Conservation (phyloP, 2,113 vertebrate species). For the Poeciliopsis turrubarensis region DNA sequence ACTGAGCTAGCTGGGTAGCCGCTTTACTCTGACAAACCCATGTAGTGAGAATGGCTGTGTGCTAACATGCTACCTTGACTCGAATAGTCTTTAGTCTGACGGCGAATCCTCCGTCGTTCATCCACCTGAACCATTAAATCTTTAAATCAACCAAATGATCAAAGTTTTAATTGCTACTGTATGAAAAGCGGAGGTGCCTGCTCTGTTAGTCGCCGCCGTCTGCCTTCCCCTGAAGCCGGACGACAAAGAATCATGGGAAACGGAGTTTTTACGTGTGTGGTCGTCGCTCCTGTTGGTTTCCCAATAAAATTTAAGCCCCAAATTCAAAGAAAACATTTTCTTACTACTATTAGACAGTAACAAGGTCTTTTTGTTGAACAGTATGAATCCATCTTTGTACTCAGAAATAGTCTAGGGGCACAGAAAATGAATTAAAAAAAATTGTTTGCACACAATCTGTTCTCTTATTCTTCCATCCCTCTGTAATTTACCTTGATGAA, state of each 20-base stretch:
- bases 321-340: too few relatives aligned
- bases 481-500: too few relatives aligned
- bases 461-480: too few relatives aligned
- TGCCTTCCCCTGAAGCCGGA: conserved; percentile 66
- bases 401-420: too few relatives aligned
- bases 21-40: not conserved
- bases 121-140: not conserved
- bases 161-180: conserved; percentile 11
- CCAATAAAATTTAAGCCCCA: not conserved
- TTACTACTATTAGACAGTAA: too few relatives aligned
- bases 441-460: too few relatives aligned
- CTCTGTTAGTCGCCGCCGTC: conserved; percentile 82
- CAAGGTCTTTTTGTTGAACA: too few relatives aligned
- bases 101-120: not conserved
- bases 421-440: too few relatives aligned
- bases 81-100: not conserved
- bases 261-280: not conserved
- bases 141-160: not conserved
- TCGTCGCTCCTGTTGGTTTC: not conserved
- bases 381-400: too few relatives aligned
- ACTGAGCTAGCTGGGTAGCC: conserved; percentile 19
- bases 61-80: conserved; percentile 35
- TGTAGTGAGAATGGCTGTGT: not conserved
- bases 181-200: conserved; percentile 65
- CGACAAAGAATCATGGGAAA: conserved; percentile 61